These are phyloP conservation scores for Psilopsiagon aymara DNA, from an alignment of 2,113 vertebrate species.

Conservation along the genomic window DNA sequence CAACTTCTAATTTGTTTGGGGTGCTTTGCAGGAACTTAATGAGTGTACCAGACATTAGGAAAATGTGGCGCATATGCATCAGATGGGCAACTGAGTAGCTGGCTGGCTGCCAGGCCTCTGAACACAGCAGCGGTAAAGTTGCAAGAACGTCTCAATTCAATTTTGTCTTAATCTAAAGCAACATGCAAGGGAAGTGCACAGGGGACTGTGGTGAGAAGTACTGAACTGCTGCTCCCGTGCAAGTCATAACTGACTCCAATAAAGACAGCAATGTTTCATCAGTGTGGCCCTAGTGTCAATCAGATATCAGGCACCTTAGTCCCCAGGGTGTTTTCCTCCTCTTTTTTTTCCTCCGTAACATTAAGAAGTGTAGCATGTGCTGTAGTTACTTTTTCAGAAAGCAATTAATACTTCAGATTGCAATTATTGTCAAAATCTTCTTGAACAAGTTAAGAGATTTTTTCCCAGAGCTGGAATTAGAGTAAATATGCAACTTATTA, in stretches of 20 bases:
- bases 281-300: not conserved
- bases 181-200: not conserved
- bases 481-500: not conserved
- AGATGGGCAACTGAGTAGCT: not conserved
- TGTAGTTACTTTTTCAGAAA: not conserved
- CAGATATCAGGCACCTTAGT: not conserved
- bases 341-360: not conserved
- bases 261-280: not conserved
- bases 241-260: not conserved
- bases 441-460: not conserved
- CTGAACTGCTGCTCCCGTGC: not conserved
- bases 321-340: not conserved
- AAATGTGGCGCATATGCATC: not conserved
- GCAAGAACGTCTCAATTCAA: not conserved
- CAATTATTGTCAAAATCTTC: not conserved
- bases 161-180: constrained; percentile 22
- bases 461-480: not conserved
- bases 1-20: not conserved
- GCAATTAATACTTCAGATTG: not conserved
- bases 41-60: not conserved
- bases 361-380: not conserved
- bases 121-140: not conserved
- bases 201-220: not conserved
- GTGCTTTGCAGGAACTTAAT: not conserved
- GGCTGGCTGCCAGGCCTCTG: not conserved